Conservation (phyloP, 2,113 vertebrate species). For the Varanus salvator region DNA sequence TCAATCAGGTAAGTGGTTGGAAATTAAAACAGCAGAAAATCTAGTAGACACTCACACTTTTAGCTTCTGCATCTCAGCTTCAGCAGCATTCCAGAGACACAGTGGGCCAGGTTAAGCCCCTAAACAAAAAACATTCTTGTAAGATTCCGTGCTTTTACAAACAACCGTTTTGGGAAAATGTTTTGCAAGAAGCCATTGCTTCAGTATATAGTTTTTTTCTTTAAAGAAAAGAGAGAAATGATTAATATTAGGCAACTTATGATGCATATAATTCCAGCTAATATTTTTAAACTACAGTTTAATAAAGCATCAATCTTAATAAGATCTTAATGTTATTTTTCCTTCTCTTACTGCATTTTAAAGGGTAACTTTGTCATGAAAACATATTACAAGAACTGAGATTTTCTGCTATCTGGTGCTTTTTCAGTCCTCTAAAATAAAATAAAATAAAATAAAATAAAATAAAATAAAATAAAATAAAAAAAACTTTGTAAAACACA, state of each 20-base stretch:
- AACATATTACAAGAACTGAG: neutral
- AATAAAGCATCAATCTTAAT: constrained; percentile 26
- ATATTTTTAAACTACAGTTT: neutral
- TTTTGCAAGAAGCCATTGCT: neutral
- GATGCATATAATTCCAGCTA: constrained; percentile 53
- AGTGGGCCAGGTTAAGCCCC: constrained; percentile 35
- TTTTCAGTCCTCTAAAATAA: constrained; percentile 17
- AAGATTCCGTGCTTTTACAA: constrained; percentile 25
- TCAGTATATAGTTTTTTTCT: neutral
- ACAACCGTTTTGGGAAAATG: constrained; percentile 7
- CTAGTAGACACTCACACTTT: constrained; percentile 22
- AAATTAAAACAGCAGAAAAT: constrained; percentile 44
- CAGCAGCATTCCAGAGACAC: constrained; percentile 25
- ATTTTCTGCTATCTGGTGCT: neutral
- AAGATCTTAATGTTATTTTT: neutral
- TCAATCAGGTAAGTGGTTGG: constrained; percentile 32
- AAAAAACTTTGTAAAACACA: constrained; percentile 22
- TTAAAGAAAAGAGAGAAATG: neutral
- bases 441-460: constrained; percentile 44
- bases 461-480: constrained; percentile 45
- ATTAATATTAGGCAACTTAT: constrained; percentile 40
- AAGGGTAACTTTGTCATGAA: constrained; percentile 21
- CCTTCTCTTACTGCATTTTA: neutral
- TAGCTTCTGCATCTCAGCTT: constrained; percentile 22
- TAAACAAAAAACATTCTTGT: constrained; percentile 38